Base-by-base conservation (phyloP, 2,113 vertebrate genomes). In the Fregata magnificens region DNA sequence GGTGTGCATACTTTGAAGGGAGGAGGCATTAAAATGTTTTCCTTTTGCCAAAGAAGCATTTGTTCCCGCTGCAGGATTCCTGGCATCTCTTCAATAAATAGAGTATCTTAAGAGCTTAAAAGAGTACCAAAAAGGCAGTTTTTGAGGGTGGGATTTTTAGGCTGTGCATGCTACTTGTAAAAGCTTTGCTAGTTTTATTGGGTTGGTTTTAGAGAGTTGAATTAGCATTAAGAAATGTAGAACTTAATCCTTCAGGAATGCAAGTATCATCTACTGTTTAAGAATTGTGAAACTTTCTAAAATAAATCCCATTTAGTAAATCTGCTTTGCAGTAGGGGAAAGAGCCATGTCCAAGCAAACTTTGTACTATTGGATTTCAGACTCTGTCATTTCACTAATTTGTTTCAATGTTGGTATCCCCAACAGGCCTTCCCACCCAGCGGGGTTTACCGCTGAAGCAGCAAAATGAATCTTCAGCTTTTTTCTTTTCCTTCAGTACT, bases 221-320 rank as follows among this genome's bases (percentile, higher is more conserved):
- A 97, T 94, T 97, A 95, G 90, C 97, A 91, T 96, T 85, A 97
- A 97, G 97, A 95, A 94, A 97, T 97, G 90, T 93, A 76, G 92
- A 96, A 92, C 59, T 91, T 92, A 86, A 82, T 94, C 85, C 83
- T 94, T 88, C 94, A 76, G 92, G 91, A 76, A 96, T 94, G 96
- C 69, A 86, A 97, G 93, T 96, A 96, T 97, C 92, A 83, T 97
- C 70, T 72, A 70, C 96, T 97, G 95, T 85, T 96, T 95, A 91
- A 96, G 85, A 82, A 72, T 95, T 79, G 97, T 98, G 97, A 97
- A 98, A 97, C 97, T 97, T 95, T 95, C 84, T 94, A 73, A 97
- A 97, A 96, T 94, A 97, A 90, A 93, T 95, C 91, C 91, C 95
- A 70, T 97, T 97, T 97, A 93, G 93, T 96, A 95, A 92, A 79